A percentile compares a stretch with the other conserved stretches of the same genome.
phyloP scores from a whole-genome alignment of 2,797 vertebrate species.

The Sebastiscus tertius region DNA sequence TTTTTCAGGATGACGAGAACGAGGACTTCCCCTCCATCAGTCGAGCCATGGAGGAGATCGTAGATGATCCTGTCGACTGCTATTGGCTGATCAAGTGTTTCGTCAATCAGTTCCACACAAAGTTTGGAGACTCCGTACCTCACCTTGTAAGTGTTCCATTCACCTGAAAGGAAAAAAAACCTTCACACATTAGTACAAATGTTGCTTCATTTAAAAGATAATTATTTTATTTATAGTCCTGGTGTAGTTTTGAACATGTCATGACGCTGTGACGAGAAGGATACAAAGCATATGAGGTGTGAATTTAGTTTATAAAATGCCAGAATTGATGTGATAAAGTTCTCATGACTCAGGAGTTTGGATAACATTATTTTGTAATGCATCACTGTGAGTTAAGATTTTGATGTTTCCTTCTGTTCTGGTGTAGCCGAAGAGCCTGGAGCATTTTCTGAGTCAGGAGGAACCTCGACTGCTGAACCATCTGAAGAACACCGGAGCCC shows the following conservation, averaged over 20 bases:
- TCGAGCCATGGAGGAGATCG: constrained; percentile 94
- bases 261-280: neutral
- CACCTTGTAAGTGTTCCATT: constrained; percentile 85
- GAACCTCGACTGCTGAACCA: constrained; percentile 90
- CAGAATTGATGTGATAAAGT: neutral
- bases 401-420: neutral
- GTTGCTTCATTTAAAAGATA: neutral
- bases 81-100: constrained; percentile 96
- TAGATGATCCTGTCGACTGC: constrained; percentile 91
- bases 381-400: neutral
- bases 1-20: constrained; percentile 87
- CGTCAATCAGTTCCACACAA: constrained; percentile 90
- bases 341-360: neutral
- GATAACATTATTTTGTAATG: neutral
- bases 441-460: constrained; percentile 95
- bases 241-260: neutral
- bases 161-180: neutral
- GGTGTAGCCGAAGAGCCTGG: constrained; percentile 92
- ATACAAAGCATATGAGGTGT: neutral
- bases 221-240: neutral
- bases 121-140: constrained; percentile 92
- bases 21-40: constrained; percentile 92
- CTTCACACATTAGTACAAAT: neutral
- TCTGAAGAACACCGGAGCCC: constrained; percentile 84
- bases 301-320: neutral